Base-by-base conservation (phyloP, 2,888 invertebrate species). In the Amphimallon solstitiale region DNA sequence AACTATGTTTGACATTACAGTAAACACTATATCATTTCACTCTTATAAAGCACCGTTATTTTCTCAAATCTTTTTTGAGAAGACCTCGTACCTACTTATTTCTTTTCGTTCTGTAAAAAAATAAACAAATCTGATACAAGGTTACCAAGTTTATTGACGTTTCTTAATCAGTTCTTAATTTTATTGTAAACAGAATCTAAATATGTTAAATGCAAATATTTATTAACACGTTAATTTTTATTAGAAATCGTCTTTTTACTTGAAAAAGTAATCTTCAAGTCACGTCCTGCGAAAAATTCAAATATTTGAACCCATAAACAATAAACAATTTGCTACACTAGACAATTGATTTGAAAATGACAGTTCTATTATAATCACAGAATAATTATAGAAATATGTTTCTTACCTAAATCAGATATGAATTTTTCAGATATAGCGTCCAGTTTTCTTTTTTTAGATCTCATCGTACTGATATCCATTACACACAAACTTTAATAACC, bases 131-230 rank as follows among this genome's bases (percentile, higher is more conserved):
- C 37, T 7, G 15, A 52, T n/a, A 29, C 56, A 56, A 56, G 56
- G 56, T 56, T 56, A 56, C 17, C 56, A 12, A 56, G 56, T 56
- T 56, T 56, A 40, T 40, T 56, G 56, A 56, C 56, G 29, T 5
- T 7, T n/a, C n/a, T n/a, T n/a, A n/a, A n/a, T n/a, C 23, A 40
- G 3, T 38, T 40, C 6, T n/a, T 10, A 40, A 56, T 40, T 56
- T 56, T 40, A 56, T 14, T 7, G 23, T n/a, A 56, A 56, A 38
- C 12, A 29, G 37, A 21, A 21, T 40, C 0, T 54, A 40, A 38
- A 21, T 15, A 9, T 17, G 35, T 43, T 29, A 7, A 29, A 5
- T 29, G 9, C 29, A 29, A 4, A 23, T 23, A 23, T 29, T 29
- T 29, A 29, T 29, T 3, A 5, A 29, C 9, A 5, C 9, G 1